These are phyloP conservation scores for Himalopsyche tibetana DNA, from an alignment of 2,888 invertebrate genomes.

Conservation along the genomic window DNA sequence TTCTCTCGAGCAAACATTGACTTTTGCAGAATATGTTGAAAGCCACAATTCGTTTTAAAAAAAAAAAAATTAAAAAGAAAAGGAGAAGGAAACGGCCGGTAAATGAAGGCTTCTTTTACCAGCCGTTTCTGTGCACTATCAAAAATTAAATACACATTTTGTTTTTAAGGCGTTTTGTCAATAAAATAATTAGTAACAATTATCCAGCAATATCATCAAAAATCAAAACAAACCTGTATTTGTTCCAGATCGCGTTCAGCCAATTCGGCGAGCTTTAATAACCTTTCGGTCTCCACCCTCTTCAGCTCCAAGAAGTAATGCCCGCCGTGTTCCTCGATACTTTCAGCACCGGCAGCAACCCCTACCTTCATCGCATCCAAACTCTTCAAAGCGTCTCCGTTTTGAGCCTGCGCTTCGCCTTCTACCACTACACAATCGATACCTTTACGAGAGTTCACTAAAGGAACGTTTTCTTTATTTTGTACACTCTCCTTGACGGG, in stretches of 20 bases:
- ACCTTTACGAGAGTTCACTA: neutral
- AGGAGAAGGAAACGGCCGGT: too few species aligned
- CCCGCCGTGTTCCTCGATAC: constrained; percentile 80
- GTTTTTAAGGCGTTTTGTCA: too few species aligned
- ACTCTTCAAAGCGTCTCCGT: neutral
- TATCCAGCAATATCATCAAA: too few species aligned
- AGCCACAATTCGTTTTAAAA: too few species aligned
- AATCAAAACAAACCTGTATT: constrained; percentile 71
- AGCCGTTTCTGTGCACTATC: too few species aligned
- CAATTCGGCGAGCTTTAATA: constrained; percentile 81
- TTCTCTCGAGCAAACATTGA: too few species aligned
- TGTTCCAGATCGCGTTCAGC: constrained; percentile 83
- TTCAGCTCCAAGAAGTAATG: constrained; percentile 87
- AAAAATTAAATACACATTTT: too few species aligned
- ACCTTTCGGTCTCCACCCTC: constrained; percentile 83
- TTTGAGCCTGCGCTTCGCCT: neutral
- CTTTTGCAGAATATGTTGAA: too few species aligned
- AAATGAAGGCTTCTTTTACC: too few species aligned
- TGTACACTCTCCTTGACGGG: neutral
- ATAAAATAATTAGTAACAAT: too few species aligned
- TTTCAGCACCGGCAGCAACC: constrained; percentile 11
- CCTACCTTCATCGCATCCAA: neutral
- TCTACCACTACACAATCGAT: neutral
- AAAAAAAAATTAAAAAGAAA: too few species aligned
- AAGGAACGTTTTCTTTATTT: constrained; percentile 24